A percentile compares a stretch with the other conserved stretches of the same genome.
These are phyloP conservation scores for Pseudeuparius sepicola DNA, from an alignment of 2,888 invertebrate species.

Conservation along the genomic window DNA sequence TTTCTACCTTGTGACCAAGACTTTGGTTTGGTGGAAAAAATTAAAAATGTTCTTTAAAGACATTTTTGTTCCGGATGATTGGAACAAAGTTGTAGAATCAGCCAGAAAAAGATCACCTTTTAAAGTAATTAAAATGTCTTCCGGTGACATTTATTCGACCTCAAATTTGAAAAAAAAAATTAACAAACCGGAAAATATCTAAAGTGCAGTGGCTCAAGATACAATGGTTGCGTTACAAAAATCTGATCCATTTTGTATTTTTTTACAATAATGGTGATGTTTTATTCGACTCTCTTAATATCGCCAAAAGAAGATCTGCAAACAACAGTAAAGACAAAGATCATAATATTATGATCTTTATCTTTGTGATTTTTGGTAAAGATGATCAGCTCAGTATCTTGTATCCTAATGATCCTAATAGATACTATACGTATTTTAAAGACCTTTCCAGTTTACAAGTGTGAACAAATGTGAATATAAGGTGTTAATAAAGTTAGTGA, in stretches of 20 bases:
- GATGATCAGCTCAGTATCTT: conserved; percentile 5
- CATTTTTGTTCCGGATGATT: conserved; percentile 7
- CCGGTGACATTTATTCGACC: conserved; percentile 5
- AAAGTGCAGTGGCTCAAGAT: conserved; percentile 7
- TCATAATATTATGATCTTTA: too few relatives aligned
- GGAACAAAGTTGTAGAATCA: conserved; percentile 10
- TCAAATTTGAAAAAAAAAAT: too few relatives aligned
- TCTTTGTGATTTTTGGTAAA: too few relatives aligned
- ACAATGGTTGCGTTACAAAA: conserved; percentile 9
- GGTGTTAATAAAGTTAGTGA: too few relatives aligned
- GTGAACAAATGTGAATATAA: too few relatives aligned
- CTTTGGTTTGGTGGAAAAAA: conserved; percentile 7
- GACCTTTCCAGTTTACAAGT: too few relatives aligned
- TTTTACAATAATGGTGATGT: conserved; percentile 5
- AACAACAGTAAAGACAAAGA: too few relatives aligned
- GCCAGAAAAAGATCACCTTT: conserved; percentile 9
- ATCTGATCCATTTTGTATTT: conserved; percentile 6
- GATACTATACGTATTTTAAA: too few relatives aligned
- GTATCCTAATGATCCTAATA: conserved; percentile 2
- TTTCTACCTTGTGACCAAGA: conserved; percentile 11
- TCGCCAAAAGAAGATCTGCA: too few relatives aligned
- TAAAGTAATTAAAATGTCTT: too few relatives aligned
- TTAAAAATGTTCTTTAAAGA: conserved; percentile 5
- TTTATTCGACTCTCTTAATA: too few relatives aligned
- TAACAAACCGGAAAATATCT: conserved; percentile 9